These are phyloP conservation scores for Hydra vulgaris DNA, from an alignment of 30 jellyfish, hydroid and myxozoan genomes.

Conservation along the genomic window DNA sequence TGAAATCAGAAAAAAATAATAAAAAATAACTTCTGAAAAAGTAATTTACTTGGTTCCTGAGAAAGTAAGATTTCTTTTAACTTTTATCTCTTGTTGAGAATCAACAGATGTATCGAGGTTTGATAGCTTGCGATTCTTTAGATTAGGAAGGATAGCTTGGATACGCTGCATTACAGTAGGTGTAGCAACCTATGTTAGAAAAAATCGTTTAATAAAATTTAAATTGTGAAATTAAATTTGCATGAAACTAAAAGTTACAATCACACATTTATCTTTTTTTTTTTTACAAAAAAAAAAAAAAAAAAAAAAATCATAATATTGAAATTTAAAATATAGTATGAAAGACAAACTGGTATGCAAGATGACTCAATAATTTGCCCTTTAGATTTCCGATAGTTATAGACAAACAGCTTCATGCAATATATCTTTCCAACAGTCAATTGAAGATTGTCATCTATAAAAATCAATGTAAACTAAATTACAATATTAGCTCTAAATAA, in stretches of 20 bases:
- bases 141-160: neutral
- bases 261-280: no score
- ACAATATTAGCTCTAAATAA: no score
- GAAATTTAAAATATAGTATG: neutral
- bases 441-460: constrained; percentile 27
- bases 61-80: neutral
- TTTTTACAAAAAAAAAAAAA: neutral
- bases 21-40: no score
- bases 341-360: neutral
- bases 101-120: neutral
- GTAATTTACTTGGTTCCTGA: neutral
- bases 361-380: constrained; percentile 13
- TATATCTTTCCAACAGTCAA: constrained; percentile 88
- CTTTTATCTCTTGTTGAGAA: neutral
- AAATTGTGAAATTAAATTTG: no score
- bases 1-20: no score
- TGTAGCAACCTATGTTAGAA: neutral
- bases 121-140: neutral
- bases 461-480: no score
- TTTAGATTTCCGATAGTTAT: constrained; percentile 61
- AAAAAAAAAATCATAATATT: no score
- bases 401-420: constrained; percentile 63
- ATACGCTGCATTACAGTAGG: neutral
- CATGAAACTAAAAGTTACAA: no score
- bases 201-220: no score